These are phyloP conservation scores for Motacilla alba DNA, from an alignment of 2,113 vertebrate genomes.

Conservation along the genomic window DNA sequence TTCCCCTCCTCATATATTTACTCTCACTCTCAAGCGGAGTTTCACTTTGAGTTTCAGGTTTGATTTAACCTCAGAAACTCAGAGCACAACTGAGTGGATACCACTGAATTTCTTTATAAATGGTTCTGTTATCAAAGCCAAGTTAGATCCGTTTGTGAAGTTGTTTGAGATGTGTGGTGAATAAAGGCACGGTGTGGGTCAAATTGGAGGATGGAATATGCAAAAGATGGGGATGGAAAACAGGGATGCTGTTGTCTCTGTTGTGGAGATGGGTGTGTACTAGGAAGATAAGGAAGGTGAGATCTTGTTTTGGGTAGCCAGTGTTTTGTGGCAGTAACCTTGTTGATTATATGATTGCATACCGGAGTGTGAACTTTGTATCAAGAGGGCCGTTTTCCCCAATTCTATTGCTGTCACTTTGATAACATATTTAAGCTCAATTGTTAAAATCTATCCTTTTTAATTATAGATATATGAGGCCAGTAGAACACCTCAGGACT, in stretches of 20 bases:
- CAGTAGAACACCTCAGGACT: not conserved
- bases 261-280: not conserved
- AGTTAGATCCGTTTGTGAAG: not conserved
- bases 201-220: not conserved
- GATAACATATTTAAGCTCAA: not conserved
- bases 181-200: not conserved
- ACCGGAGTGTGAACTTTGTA: not conserved
- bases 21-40: not conserved
- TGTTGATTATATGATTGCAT: not conserved
- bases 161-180: not conserved
- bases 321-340: not conserved
- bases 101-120: not conserved
- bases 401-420: not conserved
- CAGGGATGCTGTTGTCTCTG: not conserved
- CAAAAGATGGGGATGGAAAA: not conserved
- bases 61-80: slow-evolving; percentile 23
- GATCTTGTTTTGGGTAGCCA: not conserved
- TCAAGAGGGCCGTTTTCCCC: not conserved
- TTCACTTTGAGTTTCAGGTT: slow-evolving; percentile 27
- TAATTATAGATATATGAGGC: not conserved
- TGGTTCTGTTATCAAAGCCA: not conserved
- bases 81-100: slow-evolving; percentile 1
- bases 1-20: not conserved
- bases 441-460: not conserved
- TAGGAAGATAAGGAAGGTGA: not conserved